A percentile compares a stretch with the other conserved stretches of the same genome.
These are phyloP conservation scores for Mustela erminea DNA, from an alignment of 2,797 vertebrate species.

Conservation along the genomic window DNA sequence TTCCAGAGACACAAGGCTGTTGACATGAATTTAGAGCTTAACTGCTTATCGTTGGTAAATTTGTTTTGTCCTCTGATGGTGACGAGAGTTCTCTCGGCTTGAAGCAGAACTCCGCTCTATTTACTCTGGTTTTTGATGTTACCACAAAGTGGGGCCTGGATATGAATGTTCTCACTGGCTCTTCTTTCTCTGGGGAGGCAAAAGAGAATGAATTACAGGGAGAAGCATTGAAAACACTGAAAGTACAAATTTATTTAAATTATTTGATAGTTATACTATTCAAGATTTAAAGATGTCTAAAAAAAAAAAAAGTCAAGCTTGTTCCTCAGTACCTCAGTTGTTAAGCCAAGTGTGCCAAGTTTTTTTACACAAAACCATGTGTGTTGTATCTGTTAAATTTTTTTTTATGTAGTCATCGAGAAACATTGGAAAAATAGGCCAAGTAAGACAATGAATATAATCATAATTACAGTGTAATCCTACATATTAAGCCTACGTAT, in stretches of 20 bases:
- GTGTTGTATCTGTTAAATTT: neutral
- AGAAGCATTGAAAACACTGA: neutral
- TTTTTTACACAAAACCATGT: neutral
- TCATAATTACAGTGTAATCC: neutral
- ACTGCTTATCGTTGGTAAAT: neutral
- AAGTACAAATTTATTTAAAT: conserved; percentile 1
- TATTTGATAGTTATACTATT: neutral
- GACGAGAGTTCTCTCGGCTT: neutral
- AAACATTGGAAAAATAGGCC: conserved; percentile 14
- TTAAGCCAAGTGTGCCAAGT: neutral
- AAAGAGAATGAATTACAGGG: neutral
- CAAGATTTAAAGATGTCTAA: neutral
- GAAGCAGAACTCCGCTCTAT: neutral
- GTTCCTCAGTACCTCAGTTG: neutral
- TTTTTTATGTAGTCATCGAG: neutral
- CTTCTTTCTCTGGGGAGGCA: neutral
- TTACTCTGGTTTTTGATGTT: neutral
- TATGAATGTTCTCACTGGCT: neutral
- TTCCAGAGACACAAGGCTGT: neutral
- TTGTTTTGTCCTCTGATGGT: neutral
- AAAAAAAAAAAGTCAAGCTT: neutral
- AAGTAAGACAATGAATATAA: neutral
- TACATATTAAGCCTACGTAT: neutral
- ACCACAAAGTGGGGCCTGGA: neutral
- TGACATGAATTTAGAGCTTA: neutral